Evolutionary conservation across 2,888 invertebrate genomes (phyloP).

Genomic region (Heliconius charithonia): DNA sequence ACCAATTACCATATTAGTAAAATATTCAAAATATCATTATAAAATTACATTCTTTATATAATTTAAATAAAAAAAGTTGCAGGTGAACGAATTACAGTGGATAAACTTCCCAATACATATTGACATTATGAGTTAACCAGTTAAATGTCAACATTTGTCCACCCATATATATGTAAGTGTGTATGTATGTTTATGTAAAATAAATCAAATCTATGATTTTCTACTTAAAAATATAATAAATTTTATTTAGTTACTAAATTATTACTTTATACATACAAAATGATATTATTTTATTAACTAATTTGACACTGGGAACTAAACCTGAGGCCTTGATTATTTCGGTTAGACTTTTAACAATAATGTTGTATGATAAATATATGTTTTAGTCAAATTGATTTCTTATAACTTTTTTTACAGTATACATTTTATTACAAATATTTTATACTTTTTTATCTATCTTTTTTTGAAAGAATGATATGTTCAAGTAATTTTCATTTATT

Average conservation of each 20-base stretch:
- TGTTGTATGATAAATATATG: not conserved
- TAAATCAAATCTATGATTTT: not conserved
- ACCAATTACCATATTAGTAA: not conserved
- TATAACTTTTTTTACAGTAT: too few relatives aligned
- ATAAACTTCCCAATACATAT: not conserved
- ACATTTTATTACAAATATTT: too few relatives aligned
- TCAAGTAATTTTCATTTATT: too few relatives aligned
- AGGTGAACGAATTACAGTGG: not conserved
- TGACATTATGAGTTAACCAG: not conserved
- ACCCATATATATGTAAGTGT: not conserved
- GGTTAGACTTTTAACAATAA: not conserved
- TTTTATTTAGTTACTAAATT: not conserved
- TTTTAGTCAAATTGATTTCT: not conserved
- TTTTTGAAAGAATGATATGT: too few relatives aligned
- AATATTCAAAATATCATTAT: too few relatives aligned
- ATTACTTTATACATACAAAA: not conserved
- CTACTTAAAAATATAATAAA: not conserved
- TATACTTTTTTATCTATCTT: too few relatives aligned
- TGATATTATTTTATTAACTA: not conserved
- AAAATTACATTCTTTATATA: not conserved
- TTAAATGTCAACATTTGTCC: not conserved
- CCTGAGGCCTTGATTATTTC: too few relatives aligned
- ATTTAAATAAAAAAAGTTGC: not conserved
- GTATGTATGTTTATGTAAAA: too few relatives aligned
- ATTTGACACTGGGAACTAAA: constrained; percentile 2